These are phyloP conservation scores for Turnix velox DNA, from an alignment of 2,113 vertebrate species.

Conservation along the genomic window DNA sequence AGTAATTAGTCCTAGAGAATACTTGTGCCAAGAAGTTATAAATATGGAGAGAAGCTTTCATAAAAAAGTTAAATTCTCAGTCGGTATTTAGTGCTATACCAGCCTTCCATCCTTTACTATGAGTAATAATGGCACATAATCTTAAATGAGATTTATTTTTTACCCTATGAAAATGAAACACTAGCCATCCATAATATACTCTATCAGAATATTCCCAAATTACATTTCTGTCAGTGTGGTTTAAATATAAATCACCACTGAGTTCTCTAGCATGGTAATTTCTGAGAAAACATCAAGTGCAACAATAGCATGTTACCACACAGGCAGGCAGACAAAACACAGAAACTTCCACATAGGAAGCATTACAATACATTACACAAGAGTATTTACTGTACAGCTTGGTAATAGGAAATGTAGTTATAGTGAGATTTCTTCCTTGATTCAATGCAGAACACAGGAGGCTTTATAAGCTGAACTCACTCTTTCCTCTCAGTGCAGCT, in stretches of 20 bases:
- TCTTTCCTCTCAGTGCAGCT: not conserved
- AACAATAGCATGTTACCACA: not conserved
- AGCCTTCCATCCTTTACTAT: not conserved
- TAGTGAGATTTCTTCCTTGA: not conserved
- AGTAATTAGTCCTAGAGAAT: not conserved
- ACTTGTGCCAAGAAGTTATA: not conserved
- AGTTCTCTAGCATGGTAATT: not conserved
- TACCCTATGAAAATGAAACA: not conserved
- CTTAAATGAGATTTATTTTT: not conserved
- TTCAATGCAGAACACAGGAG: not conserved
- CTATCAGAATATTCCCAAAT: not conserved
- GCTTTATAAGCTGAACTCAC: not conserved
- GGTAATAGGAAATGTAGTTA: not conserved
- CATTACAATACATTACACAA: not conserved
- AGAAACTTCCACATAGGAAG: not conserved
- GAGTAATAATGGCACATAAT: not conserved
- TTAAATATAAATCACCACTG: not conserved
- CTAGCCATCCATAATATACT: not conserved
- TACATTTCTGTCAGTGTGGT: not conserved
- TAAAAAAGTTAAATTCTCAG: not conserved
- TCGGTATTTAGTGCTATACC: not conserved
- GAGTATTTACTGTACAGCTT: not conserved
- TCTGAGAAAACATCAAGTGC: not conserved
- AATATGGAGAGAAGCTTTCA: not conserved
- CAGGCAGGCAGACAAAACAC: not conserved